Base-by-base conservation (phyloP, 2,797 vertebrate genomes). In the Acrossocheilus fasciatus region DNA sequence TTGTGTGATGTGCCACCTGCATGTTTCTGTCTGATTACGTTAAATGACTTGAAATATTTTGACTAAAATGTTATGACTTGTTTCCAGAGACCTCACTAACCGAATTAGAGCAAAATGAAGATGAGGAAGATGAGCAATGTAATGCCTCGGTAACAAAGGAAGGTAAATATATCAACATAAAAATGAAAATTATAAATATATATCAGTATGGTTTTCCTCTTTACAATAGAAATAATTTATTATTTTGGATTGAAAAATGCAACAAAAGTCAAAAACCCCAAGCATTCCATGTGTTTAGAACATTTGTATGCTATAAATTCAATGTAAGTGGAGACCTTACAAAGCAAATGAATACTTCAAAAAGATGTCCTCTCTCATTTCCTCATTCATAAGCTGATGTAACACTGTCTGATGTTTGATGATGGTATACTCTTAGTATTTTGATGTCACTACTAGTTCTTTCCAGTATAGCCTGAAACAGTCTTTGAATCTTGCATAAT, bases 401-500 rank as follows among this genome's bases (percentile, higher is more conserved):
- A 70, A 85, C 20, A 74, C 23, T 11, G n/a, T 79, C 76, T 78
- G 54, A 26, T 41, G 82, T 52, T 45, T 76, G 43, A 52, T 52
- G 30, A 77, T 69, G 73, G 3, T 41, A 77, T n/a, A 43, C 23
- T 52, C 17, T 43, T 69, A 64, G 30, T 75, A 76, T 76, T 50
- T 74, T 50, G 26, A 18, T 20, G 26, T 57, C 75, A 78, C 36
- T 43, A 69, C 39, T 79, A 54, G 45, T 70, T 59, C 8, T 12
- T 70, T 57, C 26, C 41, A 72, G 75, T 78, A 20, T 18, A 57
- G 26, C 39, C 75, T 70, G 47, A 54, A 57, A 79, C 59, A 36
- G 34, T 85, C 73, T 68, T 84, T 85, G 75, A 85, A 79, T 59
- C 43, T 68, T 59, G 64, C 64, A 70, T 70, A 57, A 69, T 59